These are phyloP conservation scores for Lepidurus arcticus DNA, from an alignment of 1,140 invertebrate genomes.

Conservation along the genomic window DNA sequence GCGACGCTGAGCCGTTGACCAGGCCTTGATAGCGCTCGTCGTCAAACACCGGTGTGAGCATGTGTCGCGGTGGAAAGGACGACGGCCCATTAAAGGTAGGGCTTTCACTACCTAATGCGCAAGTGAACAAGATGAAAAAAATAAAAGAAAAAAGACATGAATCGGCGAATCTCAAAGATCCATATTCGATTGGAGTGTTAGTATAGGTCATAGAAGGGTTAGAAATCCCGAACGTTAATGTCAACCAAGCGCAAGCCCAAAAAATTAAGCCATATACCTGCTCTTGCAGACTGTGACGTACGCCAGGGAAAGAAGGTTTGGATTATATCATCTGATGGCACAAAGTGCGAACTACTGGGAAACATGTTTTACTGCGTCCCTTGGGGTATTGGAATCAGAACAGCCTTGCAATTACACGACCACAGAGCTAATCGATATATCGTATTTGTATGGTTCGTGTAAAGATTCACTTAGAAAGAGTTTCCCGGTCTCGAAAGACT, in stretches of 20 bases:
- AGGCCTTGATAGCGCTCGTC: constrained; percentile 13
- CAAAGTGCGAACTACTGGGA: not conserved
- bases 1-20: not conserved
- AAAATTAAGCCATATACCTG: not conserved
- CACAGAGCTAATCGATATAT: not conserved
- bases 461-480: not conserved
- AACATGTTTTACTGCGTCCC: not conserved
- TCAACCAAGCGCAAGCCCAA: not conserved
- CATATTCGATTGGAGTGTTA: not conserved
- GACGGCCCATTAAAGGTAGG: constrained; percentile 23
- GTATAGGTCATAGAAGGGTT: too few relatives aligned
- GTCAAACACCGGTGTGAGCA: constrained; percentile 11
- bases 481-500: not conserved
- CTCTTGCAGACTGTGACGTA: not conserved
- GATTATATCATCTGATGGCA: not conserved
- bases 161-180: not conserved
- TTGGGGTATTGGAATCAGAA: not conserved
- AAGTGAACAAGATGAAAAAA: constrained; percentile 1
- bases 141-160: not conserved
- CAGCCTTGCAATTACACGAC: not conserved
- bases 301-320: constrained; percentile 6
- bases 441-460: not conserved
- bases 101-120: constrained; percentile 27
- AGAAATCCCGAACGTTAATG: not conserved
- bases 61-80: constrained; percentile 7